phyloP scores from a whole-genome alignment of 1,140 invertebrate genomes.

The Acarapis woodi region DNA sequence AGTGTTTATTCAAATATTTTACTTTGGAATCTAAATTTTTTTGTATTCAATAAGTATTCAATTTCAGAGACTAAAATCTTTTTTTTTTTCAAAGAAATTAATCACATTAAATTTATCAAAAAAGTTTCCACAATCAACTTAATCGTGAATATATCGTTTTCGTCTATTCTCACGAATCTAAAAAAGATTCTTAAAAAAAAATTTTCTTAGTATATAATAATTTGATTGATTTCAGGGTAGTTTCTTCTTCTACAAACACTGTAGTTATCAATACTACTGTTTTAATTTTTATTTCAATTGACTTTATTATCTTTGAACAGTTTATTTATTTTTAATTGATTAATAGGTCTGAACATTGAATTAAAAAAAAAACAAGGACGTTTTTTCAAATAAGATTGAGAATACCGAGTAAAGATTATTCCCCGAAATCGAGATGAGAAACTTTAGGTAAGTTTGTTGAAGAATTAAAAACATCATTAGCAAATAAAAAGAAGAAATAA shows the following conservation, averaged over 20 bases:
- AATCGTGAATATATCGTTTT: background rate
- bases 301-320: background rate
- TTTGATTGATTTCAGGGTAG: background rate
- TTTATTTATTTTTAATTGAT: background rate
- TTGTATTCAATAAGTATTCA: background rate
- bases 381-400: slow-evolving; percentile 1
- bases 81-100: background rate
- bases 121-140: background rate
- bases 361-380: background rate
- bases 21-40: background rate
- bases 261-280: background rate
- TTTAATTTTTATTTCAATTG: background rate
- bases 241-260: background rate
- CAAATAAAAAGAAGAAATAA: too few relatives aligned
- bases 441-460: too few relatives aligned
- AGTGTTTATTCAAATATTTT: background rate
- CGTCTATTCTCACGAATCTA: background rate
- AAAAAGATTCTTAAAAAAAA: background rate
- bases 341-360: background rate
- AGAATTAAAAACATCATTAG: too few relatives aligned
- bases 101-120: background rate
- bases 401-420: too few relatives aligned
- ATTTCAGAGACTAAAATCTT: too few relatives aligned
- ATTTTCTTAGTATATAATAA: background rate
- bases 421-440: too few relatives aligned